phyloP scores from a whole-genome alignment of 2,888 invertebrate genomes.

The Tinea pellionella region DNA sequence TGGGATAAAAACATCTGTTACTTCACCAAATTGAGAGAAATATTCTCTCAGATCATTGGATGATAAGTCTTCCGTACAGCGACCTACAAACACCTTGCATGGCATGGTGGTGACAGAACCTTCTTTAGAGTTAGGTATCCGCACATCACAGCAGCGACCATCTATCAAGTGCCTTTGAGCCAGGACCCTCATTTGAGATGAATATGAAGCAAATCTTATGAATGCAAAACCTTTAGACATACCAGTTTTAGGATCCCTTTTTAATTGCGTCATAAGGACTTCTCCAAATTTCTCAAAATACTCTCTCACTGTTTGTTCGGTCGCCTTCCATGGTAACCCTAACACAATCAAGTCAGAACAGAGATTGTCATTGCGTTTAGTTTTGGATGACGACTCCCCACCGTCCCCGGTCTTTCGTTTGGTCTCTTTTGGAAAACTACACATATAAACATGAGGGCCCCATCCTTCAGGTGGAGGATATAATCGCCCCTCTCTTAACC shows the following conservation, averaged over 20 bases:
- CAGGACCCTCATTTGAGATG: conserved; percentile 93
- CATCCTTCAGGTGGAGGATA: conserved; percentile 92
- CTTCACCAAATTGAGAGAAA: conserved; percentile 84
- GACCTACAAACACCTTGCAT: conserved; percentile 87
- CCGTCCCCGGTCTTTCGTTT: conserved; percentile 95
- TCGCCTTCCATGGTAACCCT: conserved; percentile 97
- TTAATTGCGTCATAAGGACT: conserved; percentile 97
- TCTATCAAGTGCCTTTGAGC: conserved; percentile 97
- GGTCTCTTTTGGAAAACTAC: conserved; percentile 91
- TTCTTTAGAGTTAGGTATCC: conserved; percentile 95
- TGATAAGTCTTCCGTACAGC: conserved; percentile 84
- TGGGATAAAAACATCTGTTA: conserved; percentile 89
- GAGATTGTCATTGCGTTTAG: conserved; percentile 92
- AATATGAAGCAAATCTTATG: conserved; percentile 94
- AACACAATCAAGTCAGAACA: conserved; percentile 99
- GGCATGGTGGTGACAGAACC: conserved; percentile 78
- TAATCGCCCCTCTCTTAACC: conserved; percentile 90
- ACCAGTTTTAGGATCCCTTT: conserved; percentile 90
- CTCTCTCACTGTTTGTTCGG: conserved; percentile 93
- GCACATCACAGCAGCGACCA: conserved; percentile 98
- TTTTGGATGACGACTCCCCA: conserved; percentile 86
- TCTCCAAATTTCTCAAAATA: conserved; percentile 98
- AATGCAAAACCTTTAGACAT: conserved; percentile 99
- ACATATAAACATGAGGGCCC: conserved; percentile 82
- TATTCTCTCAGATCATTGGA: conserved; percentile 83